Percentiles rank a stretch among this genome's conserved stretches.
These are phyloP conservation scores for Camelus bactrianus DNA, from an alignment of 2,113 vertebrate genomes.

Conservation along the genomic window DNA sequence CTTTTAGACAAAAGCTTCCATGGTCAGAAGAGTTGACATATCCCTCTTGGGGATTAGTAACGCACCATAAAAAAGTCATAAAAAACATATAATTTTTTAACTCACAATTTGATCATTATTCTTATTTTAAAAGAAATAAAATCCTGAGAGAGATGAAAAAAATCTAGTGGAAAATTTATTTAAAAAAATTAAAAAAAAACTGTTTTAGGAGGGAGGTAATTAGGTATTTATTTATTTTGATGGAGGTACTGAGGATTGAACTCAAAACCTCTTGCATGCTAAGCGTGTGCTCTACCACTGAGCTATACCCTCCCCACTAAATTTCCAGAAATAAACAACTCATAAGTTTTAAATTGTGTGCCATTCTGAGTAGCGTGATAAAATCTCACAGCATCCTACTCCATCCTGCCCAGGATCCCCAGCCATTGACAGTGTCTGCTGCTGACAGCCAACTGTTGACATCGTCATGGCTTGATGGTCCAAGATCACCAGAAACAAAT, in stretches of 20 bases:
- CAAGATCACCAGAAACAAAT: background rate
- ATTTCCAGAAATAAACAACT: background rate
- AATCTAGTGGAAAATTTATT: background rate
- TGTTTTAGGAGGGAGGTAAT: no score
- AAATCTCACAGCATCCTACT: background rate
- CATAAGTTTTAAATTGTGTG: background rate
- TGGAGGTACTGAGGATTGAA: no score
- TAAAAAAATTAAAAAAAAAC: no score
- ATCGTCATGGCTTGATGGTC: background rate
- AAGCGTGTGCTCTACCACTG: no score
- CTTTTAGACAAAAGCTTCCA: background rate
- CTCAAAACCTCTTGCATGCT: no score
- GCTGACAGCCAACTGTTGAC: background rate
- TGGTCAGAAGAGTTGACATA: background rate
- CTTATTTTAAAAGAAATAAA: background rate
- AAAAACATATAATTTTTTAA: background rate
- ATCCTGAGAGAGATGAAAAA: background rate
- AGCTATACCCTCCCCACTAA: no score
- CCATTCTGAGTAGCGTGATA: background rate
- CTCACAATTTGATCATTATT: background rate
- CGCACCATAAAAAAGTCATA: background rate
- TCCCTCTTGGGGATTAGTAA: background rate
- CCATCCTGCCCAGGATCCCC: background rate
- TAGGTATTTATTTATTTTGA: no score
- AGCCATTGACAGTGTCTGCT: background rate